Percentiles rank a stretch among this genome's conserved stretches.
These are phyloP conservation scores for Bursaphelenchus mucronatus DNA, from an alignment of 1,140 invertebrate species.

Conservation along the genomic window DNA sequence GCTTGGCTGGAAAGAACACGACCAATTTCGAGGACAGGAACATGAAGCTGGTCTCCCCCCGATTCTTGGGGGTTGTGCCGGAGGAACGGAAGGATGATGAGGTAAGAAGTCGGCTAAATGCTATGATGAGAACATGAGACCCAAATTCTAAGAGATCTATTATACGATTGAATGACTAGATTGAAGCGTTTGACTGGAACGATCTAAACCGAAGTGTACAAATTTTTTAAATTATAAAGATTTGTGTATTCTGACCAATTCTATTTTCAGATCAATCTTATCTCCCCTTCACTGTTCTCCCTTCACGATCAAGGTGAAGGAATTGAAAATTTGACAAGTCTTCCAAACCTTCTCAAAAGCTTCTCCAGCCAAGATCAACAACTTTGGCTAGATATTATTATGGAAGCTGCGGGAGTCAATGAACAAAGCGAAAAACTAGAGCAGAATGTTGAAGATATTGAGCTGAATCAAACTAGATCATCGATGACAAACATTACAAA, in stretches of 20 bases:
- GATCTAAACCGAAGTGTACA: too few relatives aligned
- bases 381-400: slow-evolving; percentile 21
- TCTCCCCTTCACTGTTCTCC: slow-evolving; percentile 22
- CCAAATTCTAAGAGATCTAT: too few relatives aligned
- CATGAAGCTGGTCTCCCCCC: slow-evolving; percentile 10
- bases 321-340: slow-evolving; percentile 3
- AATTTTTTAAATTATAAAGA: too few relatives aligned
- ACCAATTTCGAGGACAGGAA: slow-evolving; percentile 13
- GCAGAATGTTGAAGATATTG: neutral
- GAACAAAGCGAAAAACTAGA: slow-evolving; percentile 20
- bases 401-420: slow-evolving; percentile 24
- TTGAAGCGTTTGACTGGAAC: too few relatives aligned
- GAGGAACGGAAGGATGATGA: slow-evolving; percentile 14
- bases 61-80: slow-evolving; percentile 18
- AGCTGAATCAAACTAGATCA: neutral
- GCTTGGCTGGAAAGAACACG: slow-evolving; percentile 31
- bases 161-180: too few relatives aligned
- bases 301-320: slow-evolving; percentile 19
- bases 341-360: slow-evolving; percentile 24
- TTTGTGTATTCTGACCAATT: too few relatives aligned
- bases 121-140: too few relatives aligned
- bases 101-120: too few relatives aligned
- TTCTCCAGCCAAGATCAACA: slow-evolving; percentile 19
- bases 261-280: slow-evolving; percentile 21
- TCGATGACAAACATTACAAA: neutral